phyloP scores from a whole-genome alignment of 2,113 vertebrate species.

The Mohoua ochrocephala region DNA sequence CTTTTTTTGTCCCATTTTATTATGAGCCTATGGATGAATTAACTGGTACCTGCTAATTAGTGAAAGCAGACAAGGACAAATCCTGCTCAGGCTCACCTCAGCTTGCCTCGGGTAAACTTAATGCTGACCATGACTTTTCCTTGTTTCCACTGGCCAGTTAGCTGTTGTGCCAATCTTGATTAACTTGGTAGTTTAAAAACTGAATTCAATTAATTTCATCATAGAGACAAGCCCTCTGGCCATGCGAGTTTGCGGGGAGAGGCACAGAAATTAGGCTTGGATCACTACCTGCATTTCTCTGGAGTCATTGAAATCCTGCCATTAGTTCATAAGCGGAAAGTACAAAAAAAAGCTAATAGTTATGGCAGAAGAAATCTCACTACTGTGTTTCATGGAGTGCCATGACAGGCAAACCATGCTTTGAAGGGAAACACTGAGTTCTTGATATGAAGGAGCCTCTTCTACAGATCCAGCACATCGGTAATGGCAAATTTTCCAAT shows the following conservation, averaged over 20 bases:
- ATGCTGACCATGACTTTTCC: not conserved
- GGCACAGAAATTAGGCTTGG: not conserved
- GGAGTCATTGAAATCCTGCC: not conserved
- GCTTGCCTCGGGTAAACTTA: not conserved
- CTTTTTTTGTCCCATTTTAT: conserved; percentile 17
- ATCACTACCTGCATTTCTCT: conserved; percentile 1
- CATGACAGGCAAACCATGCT: not conserved
- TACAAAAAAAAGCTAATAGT: not conserved
- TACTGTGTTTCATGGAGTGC: not conserved
- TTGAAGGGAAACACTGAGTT: not conserved
- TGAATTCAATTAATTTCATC: conserved; percentile 32
- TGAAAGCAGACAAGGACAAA: not conserved
- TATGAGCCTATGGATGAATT: not conserved
- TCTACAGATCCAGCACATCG: not conserved
- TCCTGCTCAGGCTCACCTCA: not conserved
- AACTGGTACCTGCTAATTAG: not conserved
- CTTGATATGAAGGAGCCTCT: not conserved
- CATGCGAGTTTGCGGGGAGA: not conserved
- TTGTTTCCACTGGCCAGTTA: not conserved
- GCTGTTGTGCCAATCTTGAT: conserved; percentile 21
- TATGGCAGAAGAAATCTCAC: not conserved
- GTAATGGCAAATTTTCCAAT: not conserved
- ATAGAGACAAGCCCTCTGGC: not conserved
- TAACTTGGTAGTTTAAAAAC: conserved; percentile 24
- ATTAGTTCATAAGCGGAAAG: not conserved